Evolutionary conservation across 2,888 invertebrate genomes (phyloP).

Genomic region (Phasia obesa): DNA sequence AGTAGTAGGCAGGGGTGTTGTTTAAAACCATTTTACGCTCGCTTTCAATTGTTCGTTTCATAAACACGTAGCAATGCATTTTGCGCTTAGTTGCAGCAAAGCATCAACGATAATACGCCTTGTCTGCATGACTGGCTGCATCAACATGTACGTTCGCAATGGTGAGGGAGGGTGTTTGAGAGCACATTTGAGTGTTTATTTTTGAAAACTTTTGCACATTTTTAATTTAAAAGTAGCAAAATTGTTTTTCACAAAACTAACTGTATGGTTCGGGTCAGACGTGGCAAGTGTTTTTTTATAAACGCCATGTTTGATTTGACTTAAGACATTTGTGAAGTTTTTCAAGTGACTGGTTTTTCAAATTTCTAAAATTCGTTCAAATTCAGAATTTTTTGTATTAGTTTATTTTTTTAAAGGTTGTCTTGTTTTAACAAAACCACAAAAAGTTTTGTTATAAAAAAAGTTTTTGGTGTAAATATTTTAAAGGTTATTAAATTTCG

Average conservation of each 20-base stretch:
- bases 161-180: background rate
- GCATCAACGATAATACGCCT: conserved; percentile 54
- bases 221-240: background rate
- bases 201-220: conserved; percentile 3
- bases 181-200: conserved; percentile 23
- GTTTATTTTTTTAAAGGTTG: too few species aligned
- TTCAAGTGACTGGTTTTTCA: too few species aligned
- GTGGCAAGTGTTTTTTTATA: too few species aligned
- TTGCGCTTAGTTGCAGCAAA: conserved; percentile 62
- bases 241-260: background rate
- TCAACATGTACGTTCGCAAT: conserved; percentile 12
- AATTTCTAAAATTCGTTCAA: too few species aligned
- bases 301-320: too few species aligned
- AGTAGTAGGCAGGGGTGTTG: conserved; percentile 50
- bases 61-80: conserved; percentile 55
- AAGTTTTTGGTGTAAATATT: too few species aligned
- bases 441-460: too few species aligned
- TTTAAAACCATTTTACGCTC: conserved; percentile 61
- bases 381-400: too few species aligned
- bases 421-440: too few species aligned
- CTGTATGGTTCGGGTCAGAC: too few species aligned
- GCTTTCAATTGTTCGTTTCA: conserved; percentile 52
- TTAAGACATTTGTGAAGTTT: too few species aligned
- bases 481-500: too few species aligned
- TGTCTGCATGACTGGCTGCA: conserved; percentile 42